These are phyloP conservation scores for Semnornis frantzii DNA, from an alignment of 2,113 vertebrate species.

Conservation along the genomic window DNA sequence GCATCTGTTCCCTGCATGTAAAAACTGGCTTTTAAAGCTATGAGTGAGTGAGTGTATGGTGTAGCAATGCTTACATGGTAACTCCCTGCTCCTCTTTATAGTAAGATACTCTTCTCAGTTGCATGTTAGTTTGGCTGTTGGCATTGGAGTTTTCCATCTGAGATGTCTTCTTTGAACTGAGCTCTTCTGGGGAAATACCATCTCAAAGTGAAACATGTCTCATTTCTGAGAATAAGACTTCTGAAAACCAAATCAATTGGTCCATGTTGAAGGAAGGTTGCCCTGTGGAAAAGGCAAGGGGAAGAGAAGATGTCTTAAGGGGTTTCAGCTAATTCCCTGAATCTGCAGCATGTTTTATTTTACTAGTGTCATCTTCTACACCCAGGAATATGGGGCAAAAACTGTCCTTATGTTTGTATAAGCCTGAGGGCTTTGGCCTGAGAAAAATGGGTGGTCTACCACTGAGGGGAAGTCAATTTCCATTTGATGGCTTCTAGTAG, in stretches of 20 bases:
- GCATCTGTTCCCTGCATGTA: not conserved
- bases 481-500: not conserved
- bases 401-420: not conserved
- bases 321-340: not conserved
- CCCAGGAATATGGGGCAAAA: not conserved
- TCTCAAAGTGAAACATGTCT: not conserved
- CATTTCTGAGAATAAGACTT: not conserved
- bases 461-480: not conserved
- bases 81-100: not conserved
- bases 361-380: not conserved
- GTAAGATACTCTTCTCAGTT: not conserved
- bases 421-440: not conserved
- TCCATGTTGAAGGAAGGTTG: not conserved
- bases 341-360: not conserved
- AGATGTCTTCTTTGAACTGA: not conserved
- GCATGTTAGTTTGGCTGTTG: not conserved
- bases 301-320: not conserved
- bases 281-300: not conserved
- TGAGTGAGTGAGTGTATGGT: not conserved
- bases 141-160: not conserved
- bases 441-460: not conserved
- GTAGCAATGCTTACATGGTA: not conserved
- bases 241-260: not conserved
- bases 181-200: not conserved
- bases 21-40: not conserved